Evolutionary conservation across 2,113 vertebrate genomes (phyloP).

Genomic region (Myrmecobius fasciatus): DNA sequence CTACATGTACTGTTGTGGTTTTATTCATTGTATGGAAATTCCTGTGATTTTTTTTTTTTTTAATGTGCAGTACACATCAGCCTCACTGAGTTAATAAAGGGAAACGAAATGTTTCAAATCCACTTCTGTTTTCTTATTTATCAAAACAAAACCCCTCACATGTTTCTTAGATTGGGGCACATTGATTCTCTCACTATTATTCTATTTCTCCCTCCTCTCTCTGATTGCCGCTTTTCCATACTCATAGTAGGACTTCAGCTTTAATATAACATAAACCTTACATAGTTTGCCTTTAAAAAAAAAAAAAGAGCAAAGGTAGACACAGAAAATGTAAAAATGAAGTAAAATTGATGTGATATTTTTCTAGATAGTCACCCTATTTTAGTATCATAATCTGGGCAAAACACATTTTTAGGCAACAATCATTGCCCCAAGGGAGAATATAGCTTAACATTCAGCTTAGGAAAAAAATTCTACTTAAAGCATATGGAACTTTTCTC

Average conservation of each 20-base stretch:
- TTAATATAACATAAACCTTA: conserved; percentile 2
- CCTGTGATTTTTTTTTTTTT: conserved; percentile 95
- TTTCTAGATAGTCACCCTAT: not conserved
- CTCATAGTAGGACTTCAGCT: conserved; percentile 38
- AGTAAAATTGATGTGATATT: conserved; percentile 26
- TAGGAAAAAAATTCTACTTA: conserved; percentile 18
- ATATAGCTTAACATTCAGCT: conserved; percentile 39
- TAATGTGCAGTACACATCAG: conserved; percentile 98
- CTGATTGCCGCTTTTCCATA: conserved; percentile 34
- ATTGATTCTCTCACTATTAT: conserved; percentile 6
- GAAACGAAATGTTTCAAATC: conserved; percentile 95
- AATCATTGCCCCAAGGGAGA: conserved; percentile 22
- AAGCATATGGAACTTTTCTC: conserved; percentile 9
- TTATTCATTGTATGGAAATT: conserved; percentile 96
- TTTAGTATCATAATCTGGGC: conserved; percentile 23
- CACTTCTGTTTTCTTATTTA: conserved; percentile 84
- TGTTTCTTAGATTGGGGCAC: conserved; percentile 11
- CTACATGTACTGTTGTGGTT: conserved; percentile 98
- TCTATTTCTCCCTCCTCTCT: conserved; percentile 30
- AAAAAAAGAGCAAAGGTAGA: conserved; percentile 23
- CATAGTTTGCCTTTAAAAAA: conserved; percentile 36
- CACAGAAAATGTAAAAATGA: conserved; percentile 22
- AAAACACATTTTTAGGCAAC: conserved; percentile 29
- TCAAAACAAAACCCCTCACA: conserved; percentile 60
- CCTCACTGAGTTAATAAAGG: conserved; percentile 99